Evolutionary conservation across 2,888 invertebrate genomes (phyloP), one percentile per base, ranked within the genome.

Genomic region (Campoletis raptor): DNA sequence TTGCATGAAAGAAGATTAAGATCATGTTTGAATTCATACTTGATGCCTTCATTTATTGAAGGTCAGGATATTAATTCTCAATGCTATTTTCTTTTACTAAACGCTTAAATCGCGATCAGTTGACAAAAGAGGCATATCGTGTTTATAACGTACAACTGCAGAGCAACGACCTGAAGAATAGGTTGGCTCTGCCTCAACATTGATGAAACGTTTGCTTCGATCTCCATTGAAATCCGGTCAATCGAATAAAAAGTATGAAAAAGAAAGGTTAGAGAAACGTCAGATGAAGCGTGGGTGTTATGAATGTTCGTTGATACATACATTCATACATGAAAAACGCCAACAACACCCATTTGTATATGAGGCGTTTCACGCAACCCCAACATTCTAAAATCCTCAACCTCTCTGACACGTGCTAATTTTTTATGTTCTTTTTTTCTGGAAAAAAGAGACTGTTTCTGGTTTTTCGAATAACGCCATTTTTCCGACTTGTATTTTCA

Each of bases 271-370:
- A 45, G 83, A 80, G 76, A 77, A 77, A 72, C 77, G 76, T 83
- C 70, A 83, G 83, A 76, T 77, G 48, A 57, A 18, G 61, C 86
- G 86, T 86, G 83, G 86, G 86, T 77, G 86, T 86, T 52, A 66
- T 18, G 57, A 37, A 12, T 57, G 70, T 76, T 72, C 72, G 40
- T 67, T 66, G 48, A 21, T 77, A 42, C 57, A 57, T n/a, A 42
- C 2, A 48, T 40, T 6, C 18, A 21, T 57, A 61, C 48, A 7
- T 30, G 30, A 24, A 10, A 24, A 61, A 30, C 15, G 15, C 30
- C 0, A 61, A 61, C 6, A 10, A 61, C 6, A 10, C 30, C 2
- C 30, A 7, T 30, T 24, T 30, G 15, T 61, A 30, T 9, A 30
- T 30, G 15, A 61, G 61, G 61, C 61, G 15, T 61, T 61, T 30